phyloP scores from a whole-genome alignment of 2,113 vertebrate species.

The Myodes glareolus region DNA sequence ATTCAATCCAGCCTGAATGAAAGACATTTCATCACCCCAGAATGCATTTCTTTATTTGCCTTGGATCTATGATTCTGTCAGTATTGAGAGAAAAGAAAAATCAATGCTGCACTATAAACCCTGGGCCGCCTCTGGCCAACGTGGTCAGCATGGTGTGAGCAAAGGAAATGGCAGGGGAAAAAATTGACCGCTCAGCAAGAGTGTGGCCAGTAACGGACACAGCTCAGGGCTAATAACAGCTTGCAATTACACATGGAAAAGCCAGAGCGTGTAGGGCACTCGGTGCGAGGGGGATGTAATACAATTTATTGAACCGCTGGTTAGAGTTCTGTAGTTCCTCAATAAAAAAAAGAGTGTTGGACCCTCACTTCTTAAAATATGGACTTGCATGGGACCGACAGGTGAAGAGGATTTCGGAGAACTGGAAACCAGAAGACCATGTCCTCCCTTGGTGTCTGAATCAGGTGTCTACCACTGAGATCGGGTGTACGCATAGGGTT shows the following conservation, averaged over 20 bases:
- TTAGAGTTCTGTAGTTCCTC: slow-evolving; percentile 89
- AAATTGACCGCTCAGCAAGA: slow-evolving; percentile 91
- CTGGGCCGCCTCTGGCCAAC: slow-evolving; percentile 90
- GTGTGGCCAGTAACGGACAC: slow-evolving; percentile 89
- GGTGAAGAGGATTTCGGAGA: slow-evolving; percentile 78
- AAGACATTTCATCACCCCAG: slow-evolving; percentile 96
- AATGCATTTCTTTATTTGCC: slow-evolving; percentile 99
- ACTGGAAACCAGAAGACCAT: slow-evolving; percentile 74
- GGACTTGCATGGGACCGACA: slow-evolving; percentile 78
- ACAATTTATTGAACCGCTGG: slow-evolving; percentile 88
- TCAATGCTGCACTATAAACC: slow-evolving; percentile 94
- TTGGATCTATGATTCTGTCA: slow-evolving; percentile 99
- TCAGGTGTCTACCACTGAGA: slow-evolving; percentile 51
- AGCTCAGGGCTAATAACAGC: slow-evolving; percentile 91
- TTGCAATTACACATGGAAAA: slow-evolving; percentile 91
- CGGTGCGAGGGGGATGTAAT: slow-evolving; percentile 86
- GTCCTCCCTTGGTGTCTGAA: slow-evolving; percentile 73
- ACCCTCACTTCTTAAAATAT: slow-evolving; percentile 83
- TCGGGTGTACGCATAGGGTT: background rate
- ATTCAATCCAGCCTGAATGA: slow-evolving; percentile 94
- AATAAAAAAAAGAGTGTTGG: slow-evolving; percentile 82
- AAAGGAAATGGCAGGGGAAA: slow-evolving; percentile 91
- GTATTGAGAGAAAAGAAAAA: slow-evolving; percentile 97
- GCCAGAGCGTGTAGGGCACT: slow-evolving; percentile 88
- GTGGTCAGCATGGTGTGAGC: slow-evolving; percentile 90